Evolutionary conservation across 2,888 invertebrate species (phyloP).

Genomic region (Cancer borealis): DNA sequence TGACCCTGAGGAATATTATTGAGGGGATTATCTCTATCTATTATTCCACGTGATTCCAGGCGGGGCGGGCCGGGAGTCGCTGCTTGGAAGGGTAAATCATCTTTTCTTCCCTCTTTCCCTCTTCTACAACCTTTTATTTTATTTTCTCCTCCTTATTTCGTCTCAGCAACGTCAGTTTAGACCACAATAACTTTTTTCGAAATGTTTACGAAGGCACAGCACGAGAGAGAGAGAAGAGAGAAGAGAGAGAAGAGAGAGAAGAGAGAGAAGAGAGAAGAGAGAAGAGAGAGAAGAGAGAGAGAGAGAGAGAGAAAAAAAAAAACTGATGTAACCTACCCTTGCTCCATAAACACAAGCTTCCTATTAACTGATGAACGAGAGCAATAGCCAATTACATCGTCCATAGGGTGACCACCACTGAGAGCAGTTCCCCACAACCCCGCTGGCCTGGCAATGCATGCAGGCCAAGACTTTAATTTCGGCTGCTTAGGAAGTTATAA

Average conservation of each 20-base stretch:
- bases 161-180: neutral
- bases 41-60: neutral
- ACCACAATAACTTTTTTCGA: neutral
- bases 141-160: neutral
- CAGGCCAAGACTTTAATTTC: conserved; percentile 13
- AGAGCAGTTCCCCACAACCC: neutral
- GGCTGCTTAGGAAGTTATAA: conserved; percentile 43
- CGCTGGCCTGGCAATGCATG: neutral
- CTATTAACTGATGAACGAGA: neutral
- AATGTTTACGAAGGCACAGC: neutral
- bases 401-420: neutral
- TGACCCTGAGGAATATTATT: conserved; percentile 2
- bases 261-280: neutral
- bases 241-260: too few species aligned
- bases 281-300: neutral
- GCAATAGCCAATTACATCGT: neutral
- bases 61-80: neutral
- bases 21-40: conserved; percentile 12
- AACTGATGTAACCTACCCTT: neutral
- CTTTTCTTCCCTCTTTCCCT: neutral
- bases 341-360: neutral
- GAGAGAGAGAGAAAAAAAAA: neutral
- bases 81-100: neutral
- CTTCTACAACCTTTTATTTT: neutral
- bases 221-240: neutral